Conservation (phyloP, 2,113 vertebrate genomes). For the Aegypius monachus region DNA sequence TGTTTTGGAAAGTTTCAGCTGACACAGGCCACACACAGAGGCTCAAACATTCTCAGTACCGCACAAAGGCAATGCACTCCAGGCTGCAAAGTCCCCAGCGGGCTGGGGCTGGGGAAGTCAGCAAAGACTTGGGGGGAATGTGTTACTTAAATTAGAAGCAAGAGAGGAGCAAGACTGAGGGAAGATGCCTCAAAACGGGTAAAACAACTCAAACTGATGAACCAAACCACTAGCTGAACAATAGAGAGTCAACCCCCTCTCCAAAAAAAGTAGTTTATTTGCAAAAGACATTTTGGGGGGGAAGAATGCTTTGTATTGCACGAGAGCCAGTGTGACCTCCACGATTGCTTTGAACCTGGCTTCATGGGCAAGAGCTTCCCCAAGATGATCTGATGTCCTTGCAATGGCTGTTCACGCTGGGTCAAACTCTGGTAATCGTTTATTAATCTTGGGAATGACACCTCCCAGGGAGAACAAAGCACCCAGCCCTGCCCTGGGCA, state of each 20-base stretch:
- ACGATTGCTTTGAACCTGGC: background rate
- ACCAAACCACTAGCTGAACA: background rate
- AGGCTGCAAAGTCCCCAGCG: background rate
- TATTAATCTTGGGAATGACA: background rate
- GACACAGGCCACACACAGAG: background rate
- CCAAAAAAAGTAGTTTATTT: background rate
- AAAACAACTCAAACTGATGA: background rate
- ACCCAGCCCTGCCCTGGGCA: background rate
- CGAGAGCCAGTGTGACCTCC: background rate
- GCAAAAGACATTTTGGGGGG: fast-evolving
- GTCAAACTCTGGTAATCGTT: background rate
- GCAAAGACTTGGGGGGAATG: background rate
- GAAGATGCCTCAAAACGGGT: background rate
- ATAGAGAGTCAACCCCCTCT: background rate
- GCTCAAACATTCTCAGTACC: fast-evolving
- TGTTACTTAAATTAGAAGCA: background rate
- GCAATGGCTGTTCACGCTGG: fast-evolving
- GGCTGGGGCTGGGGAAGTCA: background rate
- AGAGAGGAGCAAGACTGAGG: background rate
- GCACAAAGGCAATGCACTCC: background rate
- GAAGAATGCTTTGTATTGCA: background rate
- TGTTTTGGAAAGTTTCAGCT: background rate
- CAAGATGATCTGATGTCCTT: fast-evolving
- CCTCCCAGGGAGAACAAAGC: background rate
- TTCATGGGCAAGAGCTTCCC: background rate